phyloP scores from a whole-genome alignment of 2,888 invertebrate genomes.

The Acleris emargana region DNA sequence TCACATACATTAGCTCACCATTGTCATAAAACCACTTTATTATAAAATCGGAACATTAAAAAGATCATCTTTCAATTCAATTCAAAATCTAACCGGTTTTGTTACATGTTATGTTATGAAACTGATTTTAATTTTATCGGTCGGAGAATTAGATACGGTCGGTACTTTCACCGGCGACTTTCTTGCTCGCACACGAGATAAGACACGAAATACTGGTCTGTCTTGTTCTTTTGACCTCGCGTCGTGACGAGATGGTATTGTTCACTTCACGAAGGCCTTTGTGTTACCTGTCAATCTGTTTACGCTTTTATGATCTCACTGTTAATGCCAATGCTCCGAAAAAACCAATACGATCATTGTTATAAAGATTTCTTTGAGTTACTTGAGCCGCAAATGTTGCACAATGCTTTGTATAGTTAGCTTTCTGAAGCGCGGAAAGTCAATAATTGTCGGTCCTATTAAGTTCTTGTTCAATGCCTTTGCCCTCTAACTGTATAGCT shows the following conservation, averaged over 20 bases:
- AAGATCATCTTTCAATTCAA: conserved; percentile 51
- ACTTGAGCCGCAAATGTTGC: conserved; percentile 11
- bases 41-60: conserved; percentile 51
- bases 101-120: conserved; percentile 73
- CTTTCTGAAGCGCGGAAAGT: conserved; percentile 20
- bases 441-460: conserved; percentile 9
- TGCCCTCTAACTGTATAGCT: conserved; percentile 18
- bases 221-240: conserved; percentile 66
- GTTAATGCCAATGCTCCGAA: conserved; percentile 57
- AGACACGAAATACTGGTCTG: conserved; percentile 60
- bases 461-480: conserved; percentile 21
- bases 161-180: conserved; percentile 77
- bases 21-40: conserved; percentile 60
- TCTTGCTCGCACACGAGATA: conserved; percentile 59
- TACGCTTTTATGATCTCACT: conserved; percentile 49
- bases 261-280: conserved; percentile 61
- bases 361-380: conserved; percentile 49
- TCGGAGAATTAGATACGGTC: conserved; percentile 66
- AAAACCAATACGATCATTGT: conserved; percentile 32
- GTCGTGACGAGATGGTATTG: conserved; percentile 56
- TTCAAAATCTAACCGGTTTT: conserved; percentile 63
- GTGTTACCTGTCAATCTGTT: conserved; percentile 54
- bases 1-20: conserved; percentile 59
- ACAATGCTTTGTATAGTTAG: conserved; percentile 12
- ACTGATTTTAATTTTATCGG: conserved; percentile 68